Base-by-base conservation (phyloP, 2,888 invertebrate species). In the Cyaniris semiargus region DNA sequence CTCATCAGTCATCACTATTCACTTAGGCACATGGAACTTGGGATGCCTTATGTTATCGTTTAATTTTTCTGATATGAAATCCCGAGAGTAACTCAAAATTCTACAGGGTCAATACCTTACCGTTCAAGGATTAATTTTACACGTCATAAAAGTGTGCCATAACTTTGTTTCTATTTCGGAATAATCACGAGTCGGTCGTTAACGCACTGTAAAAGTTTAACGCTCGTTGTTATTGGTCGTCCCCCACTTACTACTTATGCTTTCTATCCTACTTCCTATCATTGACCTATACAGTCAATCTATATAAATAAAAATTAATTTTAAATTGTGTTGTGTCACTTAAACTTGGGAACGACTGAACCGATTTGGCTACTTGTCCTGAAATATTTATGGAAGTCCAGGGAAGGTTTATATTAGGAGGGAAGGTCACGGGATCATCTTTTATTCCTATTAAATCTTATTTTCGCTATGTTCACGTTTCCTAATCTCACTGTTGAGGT, bases 121-220 rank as follows among this genome's bases (percentile, higher is more conserved):
- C n/a, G 60, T 60, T 60, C 23, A 60, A 23, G 60, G 60, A 60
- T 60, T 60, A 60, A 60, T 23, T 60, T 60, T 21, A 60, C 60
- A 60, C 60, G 21, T 60, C 60, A 23, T 60, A 23, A 60, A 60
- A 18, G 5, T n/a, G 15, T 48, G 48, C 48, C 15, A n/a, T 56
- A 56, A 56, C 56, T 56, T 21, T 60, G 10, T 60, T 60, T 60
- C 60, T 60, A 60, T 60, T 60, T 60, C 21, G 21, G n/a, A 21
- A 60, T 60, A 60, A 60, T 60, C 60, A 60, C 21, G 60, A 23
- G 23, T n/a, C 8, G 21, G 60, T 23, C 60, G 60, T 60, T 21
- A 60, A 60, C 60, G 60, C 23, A 21, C 10, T 60, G 10, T 60
- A 60, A 60, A 60, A 60, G 21, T 60, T 60, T 60, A n/a, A 60